phyloP scores from a whole-genome alignment of 2,888 invertebrate species.

The Cephus spinipes region DNA sequence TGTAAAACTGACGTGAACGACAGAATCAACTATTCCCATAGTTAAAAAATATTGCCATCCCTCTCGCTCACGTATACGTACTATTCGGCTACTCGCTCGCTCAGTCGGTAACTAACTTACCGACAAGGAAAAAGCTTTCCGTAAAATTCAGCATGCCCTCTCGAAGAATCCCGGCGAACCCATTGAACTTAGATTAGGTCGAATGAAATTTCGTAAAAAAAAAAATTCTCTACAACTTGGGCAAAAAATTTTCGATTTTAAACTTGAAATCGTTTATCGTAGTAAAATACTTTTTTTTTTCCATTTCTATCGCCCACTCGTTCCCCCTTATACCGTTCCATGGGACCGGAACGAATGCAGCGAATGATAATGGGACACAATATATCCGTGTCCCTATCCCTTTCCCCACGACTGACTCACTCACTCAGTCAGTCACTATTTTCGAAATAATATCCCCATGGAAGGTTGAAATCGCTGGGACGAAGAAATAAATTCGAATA shows the following conservation, averaged over 20 bases:
- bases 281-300: not conserved
- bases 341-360: constrained; percentile 3
- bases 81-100: not conserved
- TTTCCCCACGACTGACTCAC: not conserved
- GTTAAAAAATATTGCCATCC: too few relatives aligned
- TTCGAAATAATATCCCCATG: not conserved
- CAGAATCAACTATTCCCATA: not conserved
- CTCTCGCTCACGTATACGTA: too few relatives aligned
- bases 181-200: too few relatives aligned
- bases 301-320: not conserved
- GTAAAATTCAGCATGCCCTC: too few relatives aligned
- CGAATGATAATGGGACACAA: not conserved
- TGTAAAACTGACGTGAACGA: not conserved
- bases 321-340: not conserved
- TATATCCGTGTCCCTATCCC: not conserved
- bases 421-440: not conserved
- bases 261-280: not conserved
- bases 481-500: constrained; percentile 4
- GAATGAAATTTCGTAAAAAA: too few relatives aligned
- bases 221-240: too few relatives aligned
- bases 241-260: not conserved
- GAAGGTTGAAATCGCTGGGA: not conserved
- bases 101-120: not conserved
- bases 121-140: too few relatives aligned
- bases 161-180: too few relatives aligned